A percentile compares a stretch with the other conserved stretches of the same genome.
Evolutionary conservation across 2,888 invertebrate genomes (phyloP).

Genomic region (Fragum whitleyi): DNA sequence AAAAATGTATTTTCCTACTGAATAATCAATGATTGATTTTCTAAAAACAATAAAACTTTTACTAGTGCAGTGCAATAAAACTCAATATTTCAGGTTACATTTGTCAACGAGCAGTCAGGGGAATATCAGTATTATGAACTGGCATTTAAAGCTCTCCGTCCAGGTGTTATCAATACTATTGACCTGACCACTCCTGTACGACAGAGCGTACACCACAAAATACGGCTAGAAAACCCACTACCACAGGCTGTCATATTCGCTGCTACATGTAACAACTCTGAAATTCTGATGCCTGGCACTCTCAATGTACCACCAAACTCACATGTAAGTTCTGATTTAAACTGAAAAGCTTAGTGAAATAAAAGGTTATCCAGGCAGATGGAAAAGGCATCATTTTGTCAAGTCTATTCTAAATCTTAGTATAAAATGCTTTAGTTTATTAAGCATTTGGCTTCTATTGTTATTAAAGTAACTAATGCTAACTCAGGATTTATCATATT

Average conservation of each 20-base stretch:
- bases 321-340: conserved; percentile 81
- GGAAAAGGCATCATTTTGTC: no score
- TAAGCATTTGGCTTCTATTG: no score
- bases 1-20: no score
- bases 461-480: no score
- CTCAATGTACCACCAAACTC: conserved; percentile 82
- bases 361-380: no score
- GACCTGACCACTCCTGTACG: conserved; percentile 83
- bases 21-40: no score
- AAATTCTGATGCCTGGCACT: conserved; percentile 83
- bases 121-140: conserved; percentile 85
- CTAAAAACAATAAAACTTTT: no score
- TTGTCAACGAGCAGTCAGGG: conserved; percentile 83
- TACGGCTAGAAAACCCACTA: conserved; percentile 84
- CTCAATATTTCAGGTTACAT: conserved; percentile 82
- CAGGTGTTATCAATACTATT: conserved; percentile 81
- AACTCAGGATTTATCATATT: no score
- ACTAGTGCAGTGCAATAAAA: no score
- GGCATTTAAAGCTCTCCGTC: conserved; percentile 80
- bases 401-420: no score
- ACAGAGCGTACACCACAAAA: conserved; percentile 82
- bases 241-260: conserved; percentile 80
- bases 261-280: conserved; percentile 80
- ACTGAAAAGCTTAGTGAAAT: no score
- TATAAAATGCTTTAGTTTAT: no score